These are phyloP conservation scores for Pristionchus mayeri DNA, from an alignment of 2,888 invertebrate genomes.

Conservation along the genomic window DNA sequence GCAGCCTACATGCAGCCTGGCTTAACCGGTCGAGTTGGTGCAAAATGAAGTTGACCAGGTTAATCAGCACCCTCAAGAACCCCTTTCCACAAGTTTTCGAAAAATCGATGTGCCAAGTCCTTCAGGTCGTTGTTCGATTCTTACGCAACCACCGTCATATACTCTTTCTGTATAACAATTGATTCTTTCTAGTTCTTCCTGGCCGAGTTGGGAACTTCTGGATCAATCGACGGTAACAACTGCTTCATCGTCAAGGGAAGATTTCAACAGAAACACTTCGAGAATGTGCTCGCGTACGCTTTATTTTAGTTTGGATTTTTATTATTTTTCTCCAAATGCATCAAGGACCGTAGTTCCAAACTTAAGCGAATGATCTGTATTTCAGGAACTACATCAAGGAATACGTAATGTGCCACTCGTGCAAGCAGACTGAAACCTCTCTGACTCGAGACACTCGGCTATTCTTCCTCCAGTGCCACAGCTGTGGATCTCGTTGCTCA, in stretches of 20 bases:
- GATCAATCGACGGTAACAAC: conserved; percentile 97
- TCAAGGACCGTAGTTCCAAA: background rate
- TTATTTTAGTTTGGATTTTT: too few relatives aligned
- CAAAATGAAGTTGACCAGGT: too few relatives aligned
- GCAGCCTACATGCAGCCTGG: too few relatives aligned
- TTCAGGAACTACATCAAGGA: conserved; percentile 81
- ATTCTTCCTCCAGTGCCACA: conserved; percentile 96
- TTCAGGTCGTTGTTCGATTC: conserved; percentile 80
- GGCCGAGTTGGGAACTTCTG: conserved; percentile 93
- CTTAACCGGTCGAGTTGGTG: too few relatives aligned
- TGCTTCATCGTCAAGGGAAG: conserved; percentile 98
- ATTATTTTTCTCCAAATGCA: background rate
- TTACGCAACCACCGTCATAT: too few relatives aligned
- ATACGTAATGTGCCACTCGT: conserved; percentile 99
- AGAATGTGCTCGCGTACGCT: conserved; percentile 86
- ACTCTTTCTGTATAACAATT: background rate
- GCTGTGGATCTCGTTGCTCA: conserved; percentile 97
- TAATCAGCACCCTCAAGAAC: too few relatives aligned
- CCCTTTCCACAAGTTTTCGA: too few relatives aligned
- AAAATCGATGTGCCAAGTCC: too few relatives aligned
- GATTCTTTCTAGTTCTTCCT: conserved; percentile 85
- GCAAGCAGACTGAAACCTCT: conserved; percentile 97
- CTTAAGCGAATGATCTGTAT: too few relatives aligned
- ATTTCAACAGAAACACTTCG: conserved; percentile 99
- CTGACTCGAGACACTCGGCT: conserved; percentile 97